Evolutionary conservation across 2,113 vertebrate species (phyloP).

Genomic region (Callaeas wilsoni): DNA sequence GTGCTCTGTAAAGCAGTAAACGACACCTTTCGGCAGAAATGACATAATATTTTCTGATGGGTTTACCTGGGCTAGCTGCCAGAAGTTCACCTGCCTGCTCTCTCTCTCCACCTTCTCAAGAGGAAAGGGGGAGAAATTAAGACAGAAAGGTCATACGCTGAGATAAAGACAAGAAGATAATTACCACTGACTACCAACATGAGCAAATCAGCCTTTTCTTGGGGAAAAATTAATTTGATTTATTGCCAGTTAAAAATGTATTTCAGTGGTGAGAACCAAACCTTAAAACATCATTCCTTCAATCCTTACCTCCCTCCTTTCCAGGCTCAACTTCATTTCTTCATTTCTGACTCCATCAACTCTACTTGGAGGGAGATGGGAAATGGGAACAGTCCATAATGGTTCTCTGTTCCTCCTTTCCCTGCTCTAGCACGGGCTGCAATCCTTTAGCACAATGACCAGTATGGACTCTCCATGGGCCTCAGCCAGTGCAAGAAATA

Average conservation of each 20-base stretch:
- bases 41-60: background rate
- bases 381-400: background rate
- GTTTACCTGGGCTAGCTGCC: background rate
- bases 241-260: background rate
- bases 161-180: background rate
- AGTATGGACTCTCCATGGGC: background rate
- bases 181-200: background rate
- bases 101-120: background rate
- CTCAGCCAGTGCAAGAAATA: background rate
- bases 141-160: background rate
- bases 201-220: background rate
- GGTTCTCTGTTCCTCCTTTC: background rate
- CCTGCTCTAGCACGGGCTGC: background rate
- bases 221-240: background rate
- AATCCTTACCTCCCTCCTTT: background rate
- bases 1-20: background rate
- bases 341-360: background rate
- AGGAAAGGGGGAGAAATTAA: background rate
- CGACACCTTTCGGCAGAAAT: background rate
- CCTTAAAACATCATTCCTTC: background rate
- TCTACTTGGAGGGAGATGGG: fast-evolving
- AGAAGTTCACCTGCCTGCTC: background rate
- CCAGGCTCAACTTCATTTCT: background rate
- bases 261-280: background rate
- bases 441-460: background rate